A percentile compares a stretch with the other conserved stretches of the same genome.
Evolutionary conservation across 2,888 invertebrate genomes (phyloP).

Genomic region (Melinaea marsaeus): DNA sequence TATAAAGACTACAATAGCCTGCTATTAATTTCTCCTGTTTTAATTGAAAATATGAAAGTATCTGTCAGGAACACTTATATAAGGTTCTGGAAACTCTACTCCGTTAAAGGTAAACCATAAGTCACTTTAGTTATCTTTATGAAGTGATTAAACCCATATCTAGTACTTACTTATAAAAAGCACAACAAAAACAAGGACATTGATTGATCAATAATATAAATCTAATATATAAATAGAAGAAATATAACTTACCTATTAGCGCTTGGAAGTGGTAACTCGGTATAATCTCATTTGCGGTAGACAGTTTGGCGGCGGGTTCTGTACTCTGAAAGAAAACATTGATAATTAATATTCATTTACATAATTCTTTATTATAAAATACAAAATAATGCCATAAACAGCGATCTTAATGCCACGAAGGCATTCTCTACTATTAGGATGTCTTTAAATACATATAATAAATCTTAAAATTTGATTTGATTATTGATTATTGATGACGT

Average conservation of each 20-base stretch:
- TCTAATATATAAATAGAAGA: too few relatives aligned
- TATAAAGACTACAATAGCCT: neutral
- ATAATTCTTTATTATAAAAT: neutral
- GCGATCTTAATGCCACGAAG: too few relatives aligned
- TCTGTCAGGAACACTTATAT: neutral
- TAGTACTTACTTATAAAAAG: too few relatives aligned
- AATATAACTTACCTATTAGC: slow-evolving; percentile 67
- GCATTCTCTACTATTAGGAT: too few relatives aligned
- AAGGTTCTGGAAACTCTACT: neutral
- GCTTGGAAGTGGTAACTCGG: slow-evolving; percentile 71
- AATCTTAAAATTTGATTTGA: slow-evolving; percentile 33
- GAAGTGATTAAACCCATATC: too few relatives aligned
- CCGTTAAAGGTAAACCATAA: too few relatives aligned
- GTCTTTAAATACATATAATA: neutral
- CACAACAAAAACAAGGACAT: too few relatives aligned
- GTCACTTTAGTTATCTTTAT: too few relatives aligned
- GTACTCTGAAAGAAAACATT: slow-evolving; percentile 56
- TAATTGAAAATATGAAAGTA: neutral
- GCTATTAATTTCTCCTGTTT: neutral
- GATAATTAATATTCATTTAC: slow-evolving; percentile 2
- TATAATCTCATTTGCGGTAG: slow-evolving; percentile 76
- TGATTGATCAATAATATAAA: too few relatives aligned
- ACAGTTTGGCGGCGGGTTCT: slow-evolving; percentile 73
- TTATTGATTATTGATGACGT: slow-evolving; percentile 38
- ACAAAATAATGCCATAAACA: too few relatives aligned